phyloP scores from a whole-genome alignment of 2,797 vertebrate genomes.

The Esox lucius region DNA sequence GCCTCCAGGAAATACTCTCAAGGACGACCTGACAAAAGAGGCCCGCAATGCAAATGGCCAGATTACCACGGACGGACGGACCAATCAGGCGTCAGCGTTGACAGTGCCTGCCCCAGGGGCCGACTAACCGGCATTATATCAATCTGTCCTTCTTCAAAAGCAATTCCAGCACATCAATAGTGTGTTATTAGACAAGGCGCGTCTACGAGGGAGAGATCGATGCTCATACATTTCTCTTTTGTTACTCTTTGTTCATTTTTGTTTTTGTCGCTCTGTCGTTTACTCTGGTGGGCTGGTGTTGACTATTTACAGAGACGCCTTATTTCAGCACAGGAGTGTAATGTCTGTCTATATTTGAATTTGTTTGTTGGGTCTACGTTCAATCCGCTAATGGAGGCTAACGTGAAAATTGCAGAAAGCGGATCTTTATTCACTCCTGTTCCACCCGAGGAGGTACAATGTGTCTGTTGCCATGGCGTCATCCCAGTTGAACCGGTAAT shows the following conservation, averaged over 20 bases:
- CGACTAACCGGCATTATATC: slow-evolving; percentile 65
- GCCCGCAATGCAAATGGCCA: slow-evolving; percentile 58
- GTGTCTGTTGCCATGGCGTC: background rate
- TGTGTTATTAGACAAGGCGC: slow-evolving; percentile 66
- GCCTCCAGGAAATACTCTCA: background rate
- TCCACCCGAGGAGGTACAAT: slow-evolving; percentile 21
- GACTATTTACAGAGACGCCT: slow-evolving; percentile 58
- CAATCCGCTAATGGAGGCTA: slow-evolving; percentile 33
- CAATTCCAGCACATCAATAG: slow-evolving; percentile 75
- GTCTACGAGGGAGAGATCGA: slow-evolving; percentile 66
- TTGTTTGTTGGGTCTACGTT: background rate
- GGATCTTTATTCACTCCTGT: slow-evolving; percentile 25
- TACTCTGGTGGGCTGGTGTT: slow-evolving; percentile 44
- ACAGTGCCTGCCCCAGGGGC: slow-evolving; percentile 62
- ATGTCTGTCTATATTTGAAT: slow-evolving; percentile 36
- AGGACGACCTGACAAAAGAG: slow-evolving; percentile 39
- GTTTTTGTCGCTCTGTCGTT: slow-evolving; percentile 57
- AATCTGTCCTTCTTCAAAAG: slow-evolving; percentile 74
- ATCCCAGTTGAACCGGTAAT: background rate
- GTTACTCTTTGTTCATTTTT: background rate
- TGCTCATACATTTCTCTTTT: slow-evolving; percentile 42
- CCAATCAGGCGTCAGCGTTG: slow-evolving; percentile 67
- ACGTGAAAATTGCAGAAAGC: slow-evolving; percentile 47
- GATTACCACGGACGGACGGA: slow-evolving; percentile 68
- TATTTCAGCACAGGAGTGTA: slow-evolving; percentile 43